These are phyloP conservation scores for Lordiphosa stackelbergi DNA, from an alignment of 1,140 invertebrate genomes.

Conservation along the genomic window DNA sequence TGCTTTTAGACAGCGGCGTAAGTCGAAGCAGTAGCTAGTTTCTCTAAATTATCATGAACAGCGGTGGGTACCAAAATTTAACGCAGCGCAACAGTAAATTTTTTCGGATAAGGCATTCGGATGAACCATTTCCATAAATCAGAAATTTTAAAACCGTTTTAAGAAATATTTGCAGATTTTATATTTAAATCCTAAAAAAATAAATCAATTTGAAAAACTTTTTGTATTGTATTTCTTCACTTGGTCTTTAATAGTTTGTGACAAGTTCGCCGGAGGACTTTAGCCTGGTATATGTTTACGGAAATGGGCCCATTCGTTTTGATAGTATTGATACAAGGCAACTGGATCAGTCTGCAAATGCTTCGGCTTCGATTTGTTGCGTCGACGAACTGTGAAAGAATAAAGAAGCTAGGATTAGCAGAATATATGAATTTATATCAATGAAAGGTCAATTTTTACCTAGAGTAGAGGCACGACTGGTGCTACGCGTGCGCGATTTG, in stretches of 20 bases:
- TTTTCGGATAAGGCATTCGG: too few relatives aligned
- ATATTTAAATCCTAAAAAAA: neutral
- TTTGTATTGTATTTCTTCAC: too few relatives aligned
- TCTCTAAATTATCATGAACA: too few relatives aligned
- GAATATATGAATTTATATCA: neutral
- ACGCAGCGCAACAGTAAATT: too few relatives aligned
- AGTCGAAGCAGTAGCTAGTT: too few relatives aligned
- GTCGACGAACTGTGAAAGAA: neutral
- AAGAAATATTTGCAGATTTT: too few relatives aligned
- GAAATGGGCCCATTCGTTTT: constrained; percentile 84
- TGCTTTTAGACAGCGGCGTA: too few relatives aligned
- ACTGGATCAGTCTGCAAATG: constrained; percentile 81
- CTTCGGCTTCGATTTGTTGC: constrained; percentile 15
- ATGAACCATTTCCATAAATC: too few relatives aligned
- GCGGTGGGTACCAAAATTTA: too few relatives aligned
- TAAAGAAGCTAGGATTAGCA: neutral
- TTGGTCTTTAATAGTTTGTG: constrained; percentile 77
- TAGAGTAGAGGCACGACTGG: constrained; percentile 1
- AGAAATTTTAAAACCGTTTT: too few relatives aligned
- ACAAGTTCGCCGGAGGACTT: constrained; percentile 78
- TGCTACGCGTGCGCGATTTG: constrained; percentile 36
- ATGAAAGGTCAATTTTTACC: constrained; percentile 11
- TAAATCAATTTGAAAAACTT: neutral
- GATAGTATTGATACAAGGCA: constrained; percentile 85
- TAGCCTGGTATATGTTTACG: constrained; percentile 84